phyloP scores from a whole-genome alignment of 2,113 vertebrate genomes.

The Phasianus colchicus region DNA sequence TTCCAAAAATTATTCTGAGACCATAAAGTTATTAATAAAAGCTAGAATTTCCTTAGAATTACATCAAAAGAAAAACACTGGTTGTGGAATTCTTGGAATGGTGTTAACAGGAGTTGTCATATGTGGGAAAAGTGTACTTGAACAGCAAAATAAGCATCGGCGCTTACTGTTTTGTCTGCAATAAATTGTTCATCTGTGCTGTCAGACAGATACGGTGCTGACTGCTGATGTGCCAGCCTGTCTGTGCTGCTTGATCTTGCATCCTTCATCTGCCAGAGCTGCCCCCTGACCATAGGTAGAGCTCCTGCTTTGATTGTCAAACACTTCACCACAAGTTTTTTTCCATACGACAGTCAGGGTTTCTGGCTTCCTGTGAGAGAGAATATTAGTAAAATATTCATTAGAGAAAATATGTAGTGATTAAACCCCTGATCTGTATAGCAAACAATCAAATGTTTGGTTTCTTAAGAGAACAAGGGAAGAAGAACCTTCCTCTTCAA shows the following conservation, averaged over 20 bases:
- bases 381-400: neutral
- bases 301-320: neutral
- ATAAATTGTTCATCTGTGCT: neutral
- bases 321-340: neutral
- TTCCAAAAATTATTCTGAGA: neutral
- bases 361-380: neutral
- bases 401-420: neutral
- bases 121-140: neutral
- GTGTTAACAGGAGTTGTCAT: neutral
- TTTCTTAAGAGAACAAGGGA: neutral
- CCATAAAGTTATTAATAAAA: neutral
- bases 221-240: neutral
- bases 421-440: neutral
- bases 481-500: neutral
- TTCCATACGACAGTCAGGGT: neutral
- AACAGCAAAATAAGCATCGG: neutral
- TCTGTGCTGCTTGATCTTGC: neutral
- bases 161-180: neutral
- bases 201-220: conserved; percentile 27
- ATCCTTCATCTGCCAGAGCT: neutral
- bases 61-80: neutral
- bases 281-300: neutral
- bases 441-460: neutral
- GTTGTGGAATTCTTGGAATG: neutral
- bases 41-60: neutral